Evolutionary conservation across 92 coral and sea anemone species (phyloP).

Genomic region (Porites rus): DNA sequence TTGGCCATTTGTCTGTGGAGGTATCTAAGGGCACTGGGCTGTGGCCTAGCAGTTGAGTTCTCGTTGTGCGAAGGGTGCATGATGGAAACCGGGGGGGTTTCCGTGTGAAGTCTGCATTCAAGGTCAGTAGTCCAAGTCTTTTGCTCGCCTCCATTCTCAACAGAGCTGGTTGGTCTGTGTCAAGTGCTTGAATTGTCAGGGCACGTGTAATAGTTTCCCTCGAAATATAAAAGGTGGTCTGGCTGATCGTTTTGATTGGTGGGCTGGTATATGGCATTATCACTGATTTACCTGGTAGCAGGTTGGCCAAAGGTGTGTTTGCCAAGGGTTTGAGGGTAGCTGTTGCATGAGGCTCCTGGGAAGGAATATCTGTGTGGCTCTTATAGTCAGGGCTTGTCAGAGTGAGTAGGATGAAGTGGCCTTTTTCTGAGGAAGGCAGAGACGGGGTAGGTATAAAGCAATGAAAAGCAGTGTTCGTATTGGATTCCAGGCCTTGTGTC

Average conservation of each 20-base stretch:
- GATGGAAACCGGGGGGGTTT: background rate
- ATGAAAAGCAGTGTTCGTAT: constrained; percentile 44
- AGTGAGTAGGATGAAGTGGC: constrained; percentile 45
- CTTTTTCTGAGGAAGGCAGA: constrained; percentile 19
- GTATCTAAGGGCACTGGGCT: constrained; percentile 34
- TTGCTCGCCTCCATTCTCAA: constrained; percentile 51
- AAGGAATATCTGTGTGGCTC: constrained; percentile 26
- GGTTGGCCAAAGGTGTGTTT: constrained; percentile 51
- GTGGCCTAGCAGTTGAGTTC: constrained; percentile 42
- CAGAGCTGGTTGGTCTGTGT: constrained; percentile 53
- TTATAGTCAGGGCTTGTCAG: constrained; percentile 43
- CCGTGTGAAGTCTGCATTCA: constrained; percentile 27
- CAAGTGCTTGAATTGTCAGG: constrained; percentile 41
- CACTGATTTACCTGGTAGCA: constrained; percentile 13
- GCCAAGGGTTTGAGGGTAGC: constrained; percentile 45
- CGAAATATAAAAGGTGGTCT: constrained; percentile 36
- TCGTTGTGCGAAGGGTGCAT: background rate
- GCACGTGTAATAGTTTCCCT: constrained; percentile 1
- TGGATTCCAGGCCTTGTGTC: background rate
- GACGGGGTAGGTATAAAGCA: background rate
- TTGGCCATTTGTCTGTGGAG: constrained; percentile 22
- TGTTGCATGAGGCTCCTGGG: constrained; percentile 52
- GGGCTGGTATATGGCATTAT: constrained; percentile 58
- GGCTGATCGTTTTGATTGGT: constrained; percentile 8
- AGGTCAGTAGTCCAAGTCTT: constrained; percentile 30